phyloP scores from a whole-genome alignment of 2,113 vertebrate genomes.

The Eptesicus fuscus region DNA sequence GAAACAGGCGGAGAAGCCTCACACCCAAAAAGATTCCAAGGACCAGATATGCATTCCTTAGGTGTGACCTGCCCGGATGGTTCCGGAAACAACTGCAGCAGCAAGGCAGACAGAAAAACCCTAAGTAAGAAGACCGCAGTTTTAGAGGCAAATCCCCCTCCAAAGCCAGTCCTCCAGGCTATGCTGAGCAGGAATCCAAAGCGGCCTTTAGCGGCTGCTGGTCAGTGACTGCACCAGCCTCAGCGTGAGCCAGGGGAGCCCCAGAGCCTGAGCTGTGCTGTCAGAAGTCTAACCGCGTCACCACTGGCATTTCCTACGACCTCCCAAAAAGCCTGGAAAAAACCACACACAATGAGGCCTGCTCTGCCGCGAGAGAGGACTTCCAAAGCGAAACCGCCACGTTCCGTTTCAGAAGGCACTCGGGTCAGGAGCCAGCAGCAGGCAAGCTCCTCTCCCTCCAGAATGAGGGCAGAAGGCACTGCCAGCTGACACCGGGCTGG shows the following conservation, averaged over 20 bases:
- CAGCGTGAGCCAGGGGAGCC: not conserved
- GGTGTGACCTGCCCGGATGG: not conserved
- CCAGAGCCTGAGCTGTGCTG: not conserved
- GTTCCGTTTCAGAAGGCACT: not conserved
- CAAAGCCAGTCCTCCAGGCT: not conserved
- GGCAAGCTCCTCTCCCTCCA: not conserved
- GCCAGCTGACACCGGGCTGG: not conserved
- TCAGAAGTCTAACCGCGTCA: not conserved
- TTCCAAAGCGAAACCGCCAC: not conserved
- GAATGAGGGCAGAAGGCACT: not conserved
- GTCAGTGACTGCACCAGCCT: not conserved
- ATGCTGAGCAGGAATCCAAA: not conserved
- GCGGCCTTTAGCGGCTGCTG: not conserved
- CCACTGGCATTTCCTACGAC: not conserved
- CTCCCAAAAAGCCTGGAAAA: not conserved
- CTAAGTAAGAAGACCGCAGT: conserved; percentile 8
- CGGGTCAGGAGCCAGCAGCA: not conserved
- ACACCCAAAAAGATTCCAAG: not conserved
- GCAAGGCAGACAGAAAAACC: not conserved
- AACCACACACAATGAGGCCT: not conserved
- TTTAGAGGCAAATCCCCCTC: not conserved
- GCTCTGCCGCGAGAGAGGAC: not conserved
- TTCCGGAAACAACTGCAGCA: not conserved
- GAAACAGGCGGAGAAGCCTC: not conserved
- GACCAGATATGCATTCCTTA: not conserved